phyloP scores from a whole-genome alignment of 23 tunicate genomes.

The Styela clava region DNA sequence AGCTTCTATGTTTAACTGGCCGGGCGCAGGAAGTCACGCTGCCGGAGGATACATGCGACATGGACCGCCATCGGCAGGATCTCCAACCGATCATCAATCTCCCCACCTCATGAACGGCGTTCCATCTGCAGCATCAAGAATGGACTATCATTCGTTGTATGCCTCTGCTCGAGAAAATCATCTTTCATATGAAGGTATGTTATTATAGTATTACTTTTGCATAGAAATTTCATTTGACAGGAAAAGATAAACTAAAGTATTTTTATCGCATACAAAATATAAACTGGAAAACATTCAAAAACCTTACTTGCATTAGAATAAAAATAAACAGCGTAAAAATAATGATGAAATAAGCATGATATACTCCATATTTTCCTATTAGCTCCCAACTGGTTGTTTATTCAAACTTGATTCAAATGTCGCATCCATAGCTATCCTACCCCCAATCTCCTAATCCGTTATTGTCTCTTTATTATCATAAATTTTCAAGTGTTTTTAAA shows the following conservation, averaged over 20 bases:
- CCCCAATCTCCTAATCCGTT: background rate
- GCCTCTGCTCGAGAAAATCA: conserved; percentile 45
- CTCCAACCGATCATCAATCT: conserved; percentile 42
- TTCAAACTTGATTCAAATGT: too few relatives aligned
- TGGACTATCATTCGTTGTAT: conserved; percentile 74
- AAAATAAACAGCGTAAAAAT: too few relatives aligned
- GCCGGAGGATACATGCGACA: conserved; percentile 64
- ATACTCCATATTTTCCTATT: too few relatives aligned
- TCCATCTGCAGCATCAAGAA: conserved; percentile 39
- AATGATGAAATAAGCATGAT: too few relatives aligned
- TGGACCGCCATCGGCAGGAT: conserved; percentile 36
- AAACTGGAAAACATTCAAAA: too few relatives aligned
- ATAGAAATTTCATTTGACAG: too few relatives aligned
- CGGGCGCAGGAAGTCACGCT: conserved; percentile 65
- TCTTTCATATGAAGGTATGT: conserved; percentile 72
- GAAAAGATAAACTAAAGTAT: too few relatives aligned
- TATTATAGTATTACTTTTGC: too few relatives aligned
- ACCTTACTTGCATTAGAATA: too few relatives aligned
- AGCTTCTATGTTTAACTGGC: conserved; percentile 68
- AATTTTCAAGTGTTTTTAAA: background rate
- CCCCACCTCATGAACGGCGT: conserved; percentile 58
- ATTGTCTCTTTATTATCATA: background rate
- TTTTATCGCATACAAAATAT: too few relatives aligned
- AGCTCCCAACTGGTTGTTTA: too few relatives aligned
- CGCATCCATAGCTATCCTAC: too few relatives aligned